Evolutionary conservation across 2,888 invertebrate species (phyloP).

Genomic region (Syrphus vitripennis): DNA sequence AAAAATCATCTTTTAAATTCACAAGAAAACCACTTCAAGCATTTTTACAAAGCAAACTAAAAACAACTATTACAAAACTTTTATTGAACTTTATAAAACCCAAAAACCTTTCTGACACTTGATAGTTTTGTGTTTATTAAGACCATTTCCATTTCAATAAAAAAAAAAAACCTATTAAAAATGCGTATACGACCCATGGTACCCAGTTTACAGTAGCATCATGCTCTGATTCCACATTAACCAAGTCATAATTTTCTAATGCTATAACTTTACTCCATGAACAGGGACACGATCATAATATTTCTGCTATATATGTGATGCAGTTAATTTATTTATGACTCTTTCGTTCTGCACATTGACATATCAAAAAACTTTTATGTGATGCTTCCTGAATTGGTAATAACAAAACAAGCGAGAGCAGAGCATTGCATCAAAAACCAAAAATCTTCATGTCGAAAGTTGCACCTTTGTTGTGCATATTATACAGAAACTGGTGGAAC

Average conservation of each 20-base stretch:
- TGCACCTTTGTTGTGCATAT: constrained; percentile 23
- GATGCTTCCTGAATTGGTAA: constrained; percentile 41
- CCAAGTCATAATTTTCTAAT: not conserved
- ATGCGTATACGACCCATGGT: too few relatives aligned
- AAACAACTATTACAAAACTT: too few relatives aligned
- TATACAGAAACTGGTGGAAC: constrained; percentile 20
- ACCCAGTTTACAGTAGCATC: not conserved
- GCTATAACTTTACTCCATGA: constrained; percentile 3
- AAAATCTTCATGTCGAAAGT: constrained; percentile 33
- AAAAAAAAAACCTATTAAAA: not conserved
- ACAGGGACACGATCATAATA: not conserved
- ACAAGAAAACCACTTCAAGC: too few relatives aligned
- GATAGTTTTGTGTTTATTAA: too few relatives aligned
- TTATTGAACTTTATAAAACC: too few relatives aligned
- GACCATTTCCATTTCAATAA: not conserved
- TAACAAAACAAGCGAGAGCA: constrained; percentile 9
- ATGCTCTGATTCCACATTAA: constrained; percentile 3
- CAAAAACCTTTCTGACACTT: too few relatives aligned
- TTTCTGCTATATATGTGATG: not conserved
- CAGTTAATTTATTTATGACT: constrained; percentile 45
- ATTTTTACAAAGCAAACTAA: too few relatives aligned
- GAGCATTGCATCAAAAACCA: not conserved
- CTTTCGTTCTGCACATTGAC: constrained; percentile 26
- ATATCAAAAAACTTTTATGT: constrained; percentile 27
- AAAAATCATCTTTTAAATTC: too few relatives aligned